Evolutionary conservation across 2,797 vertebrate genomes (phyloP).

Genomic region (Arvicola amphibius): DNA sequence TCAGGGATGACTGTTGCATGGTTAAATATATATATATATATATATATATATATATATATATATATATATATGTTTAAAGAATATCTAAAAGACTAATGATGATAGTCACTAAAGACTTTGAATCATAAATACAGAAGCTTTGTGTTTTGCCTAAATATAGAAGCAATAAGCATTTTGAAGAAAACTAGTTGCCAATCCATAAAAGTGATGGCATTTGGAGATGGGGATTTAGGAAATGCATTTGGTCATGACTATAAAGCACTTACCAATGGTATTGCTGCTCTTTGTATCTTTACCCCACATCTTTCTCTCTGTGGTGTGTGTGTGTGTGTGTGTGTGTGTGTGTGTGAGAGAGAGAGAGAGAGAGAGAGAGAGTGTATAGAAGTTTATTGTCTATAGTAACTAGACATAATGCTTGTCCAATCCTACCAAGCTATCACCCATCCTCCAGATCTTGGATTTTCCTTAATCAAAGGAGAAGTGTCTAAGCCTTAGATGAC

Average conservation of each 20-base stretch:
- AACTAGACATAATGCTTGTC: background rate
- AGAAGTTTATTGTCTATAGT: background rate
- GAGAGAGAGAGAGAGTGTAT: too few relatives aligned
- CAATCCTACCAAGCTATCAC: fast-evolving
- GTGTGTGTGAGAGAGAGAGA: too few relatives aligned
- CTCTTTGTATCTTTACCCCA: background rate
- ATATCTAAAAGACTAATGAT: background rate
- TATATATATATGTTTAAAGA: background rate
- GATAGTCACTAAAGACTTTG: background rate
- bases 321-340: too few relatives aligned
- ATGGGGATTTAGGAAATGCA: background rate
- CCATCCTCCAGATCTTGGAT: background rate
- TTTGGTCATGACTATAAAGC: background rate
- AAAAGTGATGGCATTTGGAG: background rate
- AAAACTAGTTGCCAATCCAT: background rate
- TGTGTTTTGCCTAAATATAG: background rate
- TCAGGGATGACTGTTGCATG: background rate
- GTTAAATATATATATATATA: background rate
- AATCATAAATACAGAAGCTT: background rate
- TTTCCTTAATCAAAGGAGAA: background rate
- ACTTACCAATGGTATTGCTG: background rate
- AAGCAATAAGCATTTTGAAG: background rate
- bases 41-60: too few relatives aligned
- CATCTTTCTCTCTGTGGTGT: background rate
- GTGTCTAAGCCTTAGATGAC: background rate